Conservation (phyloP, 1,140 invertebrate species). For the Ceratina calcarata region DNA sequence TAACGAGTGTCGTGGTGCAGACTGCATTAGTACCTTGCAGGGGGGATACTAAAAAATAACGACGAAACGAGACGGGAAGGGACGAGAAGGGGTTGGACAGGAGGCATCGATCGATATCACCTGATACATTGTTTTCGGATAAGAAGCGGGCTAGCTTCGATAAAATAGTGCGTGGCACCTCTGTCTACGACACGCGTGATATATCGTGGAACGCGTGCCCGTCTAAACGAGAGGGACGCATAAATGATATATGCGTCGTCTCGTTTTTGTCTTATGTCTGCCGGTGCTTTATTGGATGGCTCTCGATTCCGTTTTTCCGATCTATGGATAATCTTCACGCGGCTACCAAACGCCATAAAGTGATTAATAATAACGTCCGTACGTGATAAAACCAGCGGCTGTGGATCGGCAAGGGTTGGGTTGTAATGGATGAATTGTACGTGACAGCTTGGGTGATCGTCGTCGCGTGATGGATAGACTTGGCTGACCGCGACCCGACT, state of each 20-base stretch:
- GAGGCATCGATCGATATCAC: conserved; percentile 41
- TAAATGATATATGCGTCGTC: conserved; percentile 15
- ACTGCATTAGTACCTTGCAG: conserved; percentile 33
- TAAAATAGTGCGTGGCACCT: conserved; percentile 45
- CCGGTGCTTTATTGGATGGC: not conserved
- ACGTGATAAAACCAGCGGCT: not conserved
- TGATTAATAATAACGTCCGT: conserved; percentile 12
- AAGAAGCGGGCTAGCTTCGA: conserved; percentile 37
- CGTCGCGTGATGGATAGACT: conserved; percentile 4
- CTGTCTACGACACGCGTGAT: conserved; percentile 30
- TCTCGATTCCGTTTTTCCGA: not conserved
- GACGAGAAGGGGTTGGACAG: too few species aligned
- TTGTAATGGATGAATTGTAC: conserved; percentile 15
- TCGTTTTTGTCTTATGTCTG: conserved; percentile 16
- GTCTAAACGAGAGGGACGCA: conserved; percentile 25
- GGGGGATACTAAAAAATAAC: conserved; percentile 26
- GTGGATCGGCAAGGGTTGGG: not conserved
- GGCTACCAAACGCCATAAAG: not conserved
- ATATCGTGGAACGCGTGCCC: conserved; percentile 11
- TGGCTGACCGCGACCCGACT: not conserved
- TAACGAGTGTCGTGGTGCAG: conserved; percentile 54
- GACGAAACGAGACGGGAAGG: not conserved
- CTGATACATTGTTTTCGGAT: conserved; percentile 50
- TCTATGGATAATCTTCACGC: not conserved
- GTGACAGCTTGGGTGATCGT: not conserved